These are phyloP conservation scores for Lateolabrax maculatus DNA, from an alignment of 2,797 vertebrate species.

Conservation along the genomic window DNA sequence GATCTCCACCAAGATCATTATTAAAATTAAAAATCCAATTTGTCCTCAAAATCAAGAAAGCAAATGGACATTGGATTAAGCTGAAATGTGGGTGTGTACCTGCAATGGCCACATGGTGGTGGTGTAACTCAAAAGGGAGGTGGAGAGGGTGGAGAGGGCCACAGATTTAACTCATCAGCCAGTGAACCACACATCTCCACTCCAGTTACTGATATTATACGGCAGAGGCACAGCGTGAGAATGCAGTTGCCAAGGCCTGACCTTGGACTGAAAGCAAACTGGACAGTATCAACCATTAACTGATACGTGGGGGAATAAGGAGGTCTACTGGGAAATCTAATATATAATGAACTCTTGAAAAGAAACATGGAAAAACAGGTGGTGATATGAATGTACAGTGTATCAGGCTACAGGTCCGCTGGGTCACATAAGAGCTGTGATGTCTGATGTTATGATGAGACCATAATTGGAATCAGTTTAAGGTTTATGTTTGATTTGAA, in stretches of 20 bases:
- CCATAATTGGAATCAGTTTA: neutral
- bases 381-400: conserved; percentile 29
- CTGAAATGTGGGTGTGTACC: conserved; percentile 1
- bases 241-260: conserved; percentile 43
- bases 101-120: conserved; percentile 58
- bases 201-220: conserved; percentile 31
- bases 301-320: conserved; percentile 25
- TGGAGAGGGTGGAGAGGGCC: neutral
- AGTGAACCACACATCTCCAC: conserved; percentile 42
- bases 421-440: conserved; percentile 15
- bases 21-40: neutral
- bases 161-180: conserved; percentile 10
- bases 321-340: conserved; percentile 48
- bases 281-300: conserved; percentile 44
- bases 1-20: neutral
- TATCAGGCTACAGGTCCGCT: conserved; percentile 22
- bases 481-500: neutral
- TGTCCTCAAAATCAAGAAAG: neutral
- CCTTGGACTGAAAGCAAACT: conserved; percentile 57
- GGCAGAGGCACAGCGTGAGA: conserved; percentile 29
- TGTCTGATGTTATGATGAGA: neutral
- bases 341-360: conserved; percentile 51
- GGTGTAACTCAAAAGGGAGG: conserved; percentile 35
- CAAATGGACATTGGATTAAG: neutral
- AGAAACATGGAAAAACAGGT: conserved; percentile 62